Percentiles rank a stretch among this genome's conserved stretches.
Evolutionary conservation across 1,140 invertebrate genomes (phyloP).

Genomic region (Centruroides sculpturatus): DNA sequence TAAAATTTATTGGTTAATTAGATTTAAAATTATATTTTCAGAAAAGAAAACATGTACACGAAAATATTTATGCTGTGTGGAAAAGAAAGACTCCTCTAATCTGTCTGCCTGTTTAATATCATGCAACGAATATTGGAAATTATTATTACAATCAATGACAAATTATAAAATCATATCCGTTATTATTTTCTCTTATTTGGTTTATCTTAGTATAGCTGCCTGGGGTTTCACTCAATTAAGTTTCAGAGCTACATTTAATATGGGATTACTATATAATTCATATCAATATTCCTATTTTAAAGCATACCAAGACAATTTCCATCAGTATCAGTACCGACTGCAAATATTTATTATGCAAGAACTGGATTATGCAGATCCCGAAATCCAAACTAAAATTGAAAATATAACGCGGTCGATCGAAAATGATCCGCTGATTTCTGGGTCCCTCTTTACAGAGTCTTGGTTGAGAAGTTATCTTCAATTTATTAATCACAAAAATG

Average conservation of each 20-base stretch:
- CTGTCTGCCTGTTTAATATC: no score
- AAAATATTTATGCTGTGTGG: no score
- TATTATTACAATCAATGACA: no score
- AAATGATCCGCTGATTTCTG: slow-evolving; percentile 38
- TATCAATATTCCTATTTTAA: slow-evolving; percentile 81
- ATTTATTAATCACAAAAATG: neutral
- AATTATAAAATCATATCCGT: no score
- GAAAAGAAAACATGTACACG: no score
- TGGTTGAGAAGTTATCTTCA: neutral
- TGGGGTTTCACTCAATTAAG: no score
- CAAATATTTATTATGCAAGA: slow-evolving; percentile 70
- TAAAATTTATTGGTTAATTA: no score
- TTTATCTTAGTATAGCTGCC: no score
- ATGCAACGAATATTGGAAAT: no score
- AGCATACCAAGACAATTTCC: slow-evolving; percentile 69
- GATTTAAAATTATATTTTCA: no score
- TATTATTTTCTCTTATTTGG: no score
- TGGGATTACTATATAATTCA: slow-evolving; percentile 45
- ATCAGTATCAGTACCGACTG: slow-evolving; percentile 76
- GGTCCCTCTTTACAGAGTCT: neutral
- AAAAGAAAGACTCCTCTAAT: no score
- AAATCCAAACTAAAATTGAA: slow-evolving; percentile 60
- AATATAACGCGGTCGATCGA: slow-evolving; percentile 61
- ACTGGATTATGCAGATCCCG: slow-evolving; percentile 66
- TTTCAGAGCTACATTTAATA: slow-evolving; percentile 24